phyloP scores from a whole-genome alignment of 2,888 invertebrate species.

The Hirtodrosophila duncani region DNA sequence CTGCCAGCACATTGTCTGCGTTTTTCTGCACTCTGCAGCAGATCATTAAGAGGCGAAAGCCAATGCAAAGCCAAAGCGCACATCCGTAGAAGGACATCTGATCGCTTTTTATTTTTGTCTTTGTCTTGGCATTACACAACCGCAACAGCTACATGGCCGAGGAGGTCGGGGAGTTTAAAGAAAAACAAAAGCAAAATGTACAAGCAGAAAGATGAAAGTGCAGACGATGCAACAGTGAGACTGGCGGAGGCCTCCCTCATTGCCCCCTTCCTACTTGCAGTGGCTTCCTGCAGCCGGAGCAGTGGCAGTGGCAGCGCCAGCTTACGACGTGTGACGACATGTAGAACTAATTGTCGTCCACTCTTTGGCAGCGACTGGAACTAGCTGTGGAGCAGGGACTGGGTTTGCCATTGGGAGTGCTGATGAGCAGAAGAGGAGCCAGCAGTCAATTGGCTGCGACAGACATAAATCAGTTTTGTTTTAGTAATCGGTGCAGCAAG shows the following conservation, averaged over 20 bases:
- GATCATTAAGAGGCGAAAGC: constrained; percentile 33
- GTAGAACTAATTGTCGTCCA: constrained; percentile 77
- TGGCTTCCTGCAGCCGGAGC: constrained; percentile 76
- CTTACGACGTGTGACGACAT: constrained; percentile 74
- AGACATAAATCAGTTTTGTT: constrained; percentile 72
- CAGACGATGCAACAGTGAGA: constrained; percentile 54
- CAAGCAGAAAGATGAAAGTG: constrained; percentile 56
- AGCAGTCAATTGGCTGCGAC: constrained; percentile 47
- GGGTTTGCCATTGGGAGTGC: constrained; percentile 12
- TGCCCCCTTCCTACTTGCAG: constrained; percentile 24
- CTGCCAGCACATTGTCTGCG: too few species aligned
- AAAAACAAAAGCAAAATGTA: constrained; percentile 28
- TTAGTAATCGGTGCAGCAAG: constrained; percentile 67
- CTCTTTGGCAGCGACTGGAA: constrained; percentile 39
- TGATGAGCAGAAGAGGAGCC: constrained; percentile 3
- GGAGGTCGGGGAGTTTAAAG: constrained; percentile 1
- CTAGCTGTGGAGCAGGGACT: constrained; percentile 18
- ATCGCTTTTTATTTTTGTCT: constrained; percentile 69
- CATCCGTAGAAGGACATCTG: constrained; percentile 77
- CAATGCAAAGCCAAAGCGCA: constrained; percentile 45
- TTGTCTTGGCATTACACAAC: constrained; percentile 66
- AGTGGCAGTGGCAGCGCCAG: too few species aligned
- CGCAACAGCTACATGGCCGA: constrained; percentile 35
- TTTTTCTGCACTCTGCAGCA: constrained; percentile 12
- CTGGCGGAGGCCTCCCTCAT: constrained; percentile 39